phyloP scores from a whole-genome alignment of 2,113 vertebrate species.

The Irena cyanogastra region DNA sequence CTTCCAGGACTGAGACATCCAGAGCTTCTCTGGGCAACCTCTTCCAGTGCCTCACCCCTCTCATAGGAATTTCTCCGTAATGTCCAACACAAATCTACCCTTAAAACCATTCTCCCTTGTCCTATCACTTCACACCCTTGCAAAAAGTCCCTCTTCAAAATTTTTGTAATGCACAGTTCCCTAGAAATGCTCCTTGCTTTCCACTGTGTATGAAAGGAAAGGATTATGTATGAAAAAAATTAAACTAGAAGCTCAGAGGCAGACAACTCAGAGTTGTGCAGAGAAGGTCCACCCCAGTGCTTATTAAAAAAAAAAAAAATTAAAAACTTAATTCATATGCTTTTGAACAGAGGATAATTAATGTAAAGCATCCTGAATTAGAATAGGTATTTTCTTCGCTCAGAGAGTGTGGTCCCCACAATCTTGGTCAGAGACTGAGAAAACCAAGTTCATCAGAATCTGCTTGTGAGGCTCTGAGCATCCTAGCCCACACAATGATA shows the following conservation, averaged over 20 bases:
- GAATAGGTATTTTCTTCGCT: background rate
- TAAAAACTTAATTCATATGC: background rate
- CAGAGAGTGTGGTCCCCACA: too few species aligned
- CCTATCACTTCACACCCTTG: background rate
- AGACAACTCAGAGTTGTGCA: background rate
- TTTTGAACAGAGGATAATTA: background rate
- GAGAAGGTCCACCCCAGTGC: fast-evolving
- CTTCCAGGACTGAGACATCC: background rate
- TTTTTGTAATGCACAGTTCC: background rate
- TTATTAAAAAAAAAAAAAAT: background rate
- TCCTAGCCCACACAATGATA: too few species aligned
- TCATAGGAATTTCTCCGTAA: background rate
- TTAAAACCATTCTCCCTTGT: background rate
- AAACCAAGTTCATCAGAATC: too few species aligned
- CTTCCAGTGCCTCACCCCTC: background rate
- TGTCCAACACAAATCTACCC: background rate
- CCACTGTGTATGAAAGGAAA: background rate
- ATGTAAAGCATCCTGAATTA: background rate
- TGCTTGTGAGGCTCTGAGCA: too few species aligned
- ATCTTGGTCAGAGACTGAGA: too few species aligned
- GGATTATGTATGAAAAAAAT: background rate
- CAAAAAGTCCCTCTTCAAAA: background rate
- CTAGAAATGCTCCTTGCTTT: background rate
- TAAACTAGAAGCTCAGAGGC: background rate
- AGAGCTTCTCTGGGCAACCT: background rate